Conservation (phyloP, 1,140 invertebrate species). For the Aplysia californica region DNA sequence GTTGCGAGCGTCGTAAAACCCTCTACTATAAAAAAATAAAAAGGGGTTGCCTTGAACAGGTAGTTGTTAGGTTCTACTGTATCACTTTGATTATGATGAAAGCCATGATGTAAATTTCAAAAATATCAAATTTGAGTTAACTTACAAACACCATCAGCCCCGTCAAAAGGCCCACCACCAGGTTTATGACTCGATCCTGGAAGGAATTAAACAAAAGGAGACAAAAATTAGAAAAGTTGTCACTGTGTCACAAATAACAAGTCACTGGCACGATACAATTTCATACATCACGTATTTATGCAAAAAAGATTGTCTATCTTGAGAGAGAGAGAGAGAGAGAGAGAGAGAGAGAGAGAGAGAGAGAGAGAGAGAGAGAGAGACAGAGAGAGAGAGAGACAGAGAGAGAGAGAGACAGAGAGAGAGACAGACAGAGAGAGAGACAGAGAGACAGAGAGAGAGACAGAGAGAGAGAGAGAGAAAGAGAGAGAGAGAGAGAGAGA, state of each 20-base stretch:
- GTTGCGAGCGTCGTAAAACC: too few relatives aligned
- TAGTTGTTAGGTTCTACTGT: not conserved
- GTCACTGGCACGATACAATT: not conserved
- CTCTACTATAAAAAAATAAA: not conserved
- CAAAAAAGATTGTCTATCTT: not conserved
- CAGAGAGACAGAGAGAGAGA: constrained; percentile 15
- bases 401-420: not conserved
- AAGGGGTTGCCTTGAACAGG: not conserved
- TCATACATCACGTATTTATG: not conserved
- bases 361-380: not conserved
- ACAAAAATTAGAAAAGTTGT: not conserved
- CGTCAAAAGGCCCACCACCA: constrained; percentile 57
- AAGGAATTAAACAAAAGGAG: constrained; percentile 22
- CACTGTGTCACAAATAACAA: not conserved
- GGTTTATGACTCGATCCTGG: constrained; percentile 62
- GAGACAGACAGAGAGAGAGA: constrained; percentile 15
- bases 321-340: too few relatives aligned
- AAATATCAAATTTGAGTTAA: constrained; percentile 16
- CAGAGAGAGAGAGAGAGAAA: not conserved
- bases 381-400: not conserved
- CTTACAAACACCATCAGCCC: constrained; percentile 56
- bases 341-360: not conserved
- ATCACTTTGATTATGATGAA: not conserved
- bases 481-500: constrained; percentile 6
- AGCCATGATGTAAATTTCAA: not conserved